Conservation (phyloP, 92 coral and sea anemone genomes). For the Phymanthus crucifer region DNA sequence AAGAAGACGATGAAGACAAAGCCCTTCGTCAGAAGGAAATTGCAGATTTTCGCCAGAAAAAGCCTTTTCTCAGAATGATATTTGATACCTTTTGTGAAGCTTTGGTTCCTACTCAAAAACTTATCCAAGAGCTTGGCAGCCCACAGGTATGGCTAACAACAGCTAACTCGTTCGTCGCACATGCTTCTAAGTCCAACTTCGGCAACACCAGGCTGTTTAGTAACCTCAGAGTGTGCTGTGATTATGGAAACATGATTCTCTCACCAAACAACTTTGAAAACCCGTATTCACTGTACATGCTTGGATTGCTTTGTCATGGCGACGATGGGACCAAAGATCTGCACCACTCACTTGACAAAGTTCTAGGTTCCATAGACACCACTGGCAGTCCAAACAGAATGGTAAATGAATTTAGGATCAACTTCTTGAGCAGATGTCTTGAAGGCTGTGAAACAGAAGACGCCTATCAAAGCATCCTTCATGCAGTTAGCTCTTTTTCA, state of each 20-base stretch:
- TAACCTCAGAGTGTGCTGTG: conserved; percentile 68
- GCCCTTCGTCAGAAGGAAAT: neutral
- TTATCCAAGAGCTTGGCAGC: conserved; percentile 39
- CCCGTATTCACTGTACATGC: conserved; percentile 51
- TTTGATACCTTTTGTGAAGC: conserved; percentile 56
- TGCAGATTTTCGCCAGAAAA: neutral
- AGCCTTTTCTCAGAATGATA: conserved; percentile 35
- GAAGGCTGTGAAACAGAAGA: conserved; percentile 24
- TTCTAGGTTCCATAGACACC: conserved; percentile 36
- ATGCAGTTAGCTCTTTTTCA: neutral
- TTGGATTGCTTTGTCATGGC: conserved; percentile 46
- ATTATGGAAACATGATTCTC: conserved; percentile 60
- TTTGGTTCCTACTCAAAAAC: conserved; percentile 58
- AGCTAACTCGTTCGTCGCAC: conserved; percentile 53
- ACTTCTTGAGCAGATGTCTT: conserved; percentile 22
- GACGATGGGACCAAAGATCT: conserved; percentile 43
- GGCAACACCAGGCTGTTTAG: conserved; percentile 47
- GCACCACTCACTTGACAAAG: conserved; percentile 50
- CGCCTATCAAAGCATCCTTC: conserved; percentile 5
- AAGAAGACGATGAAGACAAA: neutral
- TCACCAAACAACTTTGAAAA: conserved; percentile 26
- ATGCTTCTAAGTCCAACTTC: conserved; percentile 50
- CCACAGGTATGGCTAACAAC: conserved; percentile 56
- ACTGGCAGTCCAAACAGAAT: conserved; percentile 26
- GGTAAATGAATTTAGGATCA: conserved; percentile 26